Evolutionary conservation across 2,113 vertebrate species (phyloP), one percentile per base, ranked within the genome.

Genomic region (Columbina picui): DNA sequence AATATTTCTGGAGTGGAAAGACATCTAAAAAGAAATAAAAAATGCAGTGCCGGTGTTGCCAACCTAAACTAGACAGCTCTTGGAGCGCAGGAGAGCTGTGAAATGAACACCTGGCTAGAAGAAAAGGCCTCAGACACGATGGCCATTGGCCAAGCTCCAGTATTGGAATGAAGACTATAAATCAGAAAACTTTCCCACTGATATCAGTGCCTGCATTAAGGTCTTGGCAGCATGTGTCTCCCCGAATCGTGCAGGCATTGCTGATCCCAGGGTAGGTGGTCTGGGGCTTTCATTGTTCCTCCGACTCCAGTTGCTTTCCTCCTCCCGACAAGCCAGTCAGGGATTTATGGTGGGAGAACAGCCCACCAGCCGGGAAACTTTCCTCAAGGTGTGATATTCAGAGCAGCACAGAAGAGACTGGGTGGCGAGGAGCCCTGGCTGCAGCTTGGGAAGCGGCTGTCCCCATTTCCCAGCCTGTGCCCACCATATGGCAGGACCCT

Each of bases 51-150:
- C 39, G 56, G 39, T 8, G 3, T 77, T 80, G 76, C 39, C 20
- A 83, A 45, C 32, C 47, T 38, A 43, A 61, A 76, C 59, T 64
- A 50, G 67, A 50, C 32, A 68, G 45, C 23, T 57, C 30, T 76
- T 56, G 55, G 36, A 65, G 27, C 7, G 2, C 71, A 67, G 36
- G 75, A 85, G 76, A 67, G 52, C 84, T 56, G 69, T 92, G 88
- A 90, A 94, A 71, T 9, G 39, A 94, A 56, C 94, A 92, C 91
- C 87, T 94, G 94, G 52, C 43, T 84, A 32, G 49, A 86, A 78
- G 47, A 56, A 77, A 87, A 38, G 4, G 36, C 57, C 29, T 91
- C 9, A 21, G 39, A 84, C 29, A 5, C 23, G 43, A 74, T 34
- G n/a, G 39, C 60, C 4, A 0, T 36, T 84, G 84, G 84, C 89